Evolutionary conservation across 2,888 invertebrate species (phyloP).

Genomic region (Acanthacorydalis orientalis): DNA sequence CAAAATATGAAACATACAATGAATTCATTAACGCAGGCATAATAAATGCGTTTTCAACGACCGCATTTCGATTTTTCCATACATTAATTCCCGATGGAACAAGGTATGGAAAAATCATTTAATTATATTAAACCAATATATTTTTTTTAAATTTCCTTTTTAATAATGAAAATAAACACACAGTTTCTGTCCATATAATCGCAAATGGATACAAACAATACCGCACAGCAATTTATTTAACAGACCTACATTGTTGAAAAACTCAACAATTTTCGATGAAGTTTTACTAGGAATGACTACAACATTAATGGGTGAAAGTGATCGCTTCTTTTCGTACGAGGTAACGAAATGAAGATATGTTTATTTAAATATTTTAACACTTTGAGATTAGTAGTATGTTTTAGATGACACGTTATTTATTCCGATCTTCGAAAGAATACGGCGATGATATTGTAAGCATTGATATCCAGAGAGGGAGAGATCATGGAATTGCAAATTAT

Average conservation of each 20-base stretch:
- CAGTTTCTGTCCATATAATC: slow-evolving; percentile 1
- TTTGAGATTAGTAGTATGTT: background rate
- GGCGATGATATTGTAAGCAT: background rate
- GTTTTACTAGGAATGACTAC: background rate
- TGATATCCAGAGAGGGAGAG: background rate
- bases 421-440: background rate
- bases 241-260: background rate
- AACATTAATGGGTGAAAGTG: background rate
- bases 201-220: background rate
- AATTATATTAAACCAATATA: background rate
- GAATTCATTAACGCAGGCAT: background rate
- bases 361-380: background rate
- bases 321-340: background rate
- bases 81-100: background rate
- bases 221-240: background rate
- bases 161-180: background rate
- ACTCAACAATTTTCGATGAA: background rate
- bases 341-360: background rate
- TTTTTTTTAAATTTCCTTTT: background rate
- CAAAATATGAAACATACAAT: background rate
- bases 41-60: background rate
- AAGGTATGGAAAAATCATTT: background rate
- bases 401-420: background rate
- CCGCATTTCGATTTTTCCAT: slow-evolving; percentile 1
- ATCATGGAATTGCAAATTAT: background rate